Base-by-base conservation (phyloP, 2,888 invertebrate genomes). In the Phytoseiulus persimilis region DNA sequence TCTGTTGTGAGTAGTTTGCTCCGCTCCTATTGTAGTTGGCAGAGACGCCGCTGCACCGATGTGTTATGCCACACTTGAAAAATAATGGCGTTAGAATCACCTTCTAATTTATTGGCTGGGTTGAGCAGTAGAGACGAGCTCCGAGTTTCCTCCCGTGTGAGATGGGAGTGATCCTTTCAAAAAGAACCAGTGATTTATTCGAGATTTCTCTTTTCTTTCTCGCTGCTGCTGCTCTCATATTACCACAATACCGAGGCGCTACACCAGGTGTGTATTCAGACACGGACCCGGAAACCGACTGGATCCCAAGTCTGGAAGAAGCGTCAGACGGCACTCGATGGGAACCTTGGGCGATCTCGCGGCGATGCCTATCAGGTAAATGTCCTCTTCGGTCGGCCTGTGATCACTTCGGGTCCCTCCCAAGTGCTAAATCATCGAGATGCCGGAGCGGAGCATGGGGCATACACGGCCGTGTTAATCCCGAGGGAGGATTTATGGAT, bases 1-100 rank as follows among this genome's bases (percentile, higher is more conserved):
- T 65, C 28, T 65, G 65, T 65, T 65, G 65, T 65, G 65, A 65
- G 65, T 65, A 28, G 65, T 65, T 65, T 65, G 65, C 65, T 65
- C 23, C 18, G 65, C 65, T 65, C 2, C 65, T 18, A 65, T 65
- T 65, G 65, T 65, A 65, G 1, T 65, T 65, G 65, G 65, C 65
- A 23, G 18, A 65, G 65, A 65, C 5, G 65, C 65, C 65, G 65
- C 65, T 28, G 65, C 65, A 28, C 9, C 65, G 65, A 65, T 65
- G 65, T 65, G 65, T 65, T 65, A 65, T 65, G 65, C 65, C 65
- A 65, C 65, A 65, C 65, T 65, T 65, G 65, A 65, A 65, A 65
- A 65, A 65, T 65, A 65, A 65, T 65, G 65, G 65, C 65, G 65
- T 65, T 65, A 6, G 65, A 65, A 65, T 65, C 65, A 65, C 65